Evolutionary conservation across 1,140 invertebrate species (phyloP).

Genomic region (Globodera rostochiensis): DNA sequence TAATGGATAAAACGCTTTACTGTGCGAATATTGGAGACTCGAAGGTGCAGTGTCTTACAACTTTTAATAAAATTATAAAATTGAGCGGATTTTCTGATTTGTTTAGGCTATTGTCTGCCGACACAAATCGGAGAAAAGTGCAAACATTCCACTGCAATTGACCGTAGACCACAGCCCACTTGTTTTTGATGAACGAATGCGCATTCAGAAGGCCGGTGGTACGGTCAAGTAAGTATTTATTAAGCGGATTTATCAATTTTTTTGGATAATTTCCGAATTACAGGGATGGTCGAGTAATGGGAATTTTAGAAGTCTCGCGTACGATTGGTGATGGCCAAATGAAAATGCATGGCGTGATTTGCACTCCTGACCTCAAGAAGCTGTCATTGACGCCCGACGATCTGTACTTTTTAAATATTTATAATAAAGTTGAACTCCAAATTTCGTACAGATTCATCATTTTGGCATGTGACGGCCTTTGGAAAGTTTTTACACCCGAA

Average conservation of each 20-base stretch:
- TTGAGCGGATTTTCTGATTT: slow-evolving; percentile 10
- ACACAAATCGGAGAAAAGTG: slow-evolving; percentile 62
- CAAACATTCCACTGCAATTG: slow-evolving; percentile 65
- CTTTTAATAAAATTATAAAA: slow-evolving; percentile 19
- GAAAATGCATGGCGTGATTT: slow-evolving; percentile 68
- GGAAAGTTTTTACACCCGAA: slow-evolving; percentile 68
- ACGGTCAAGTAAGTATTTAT: slow-evolving; percentile 66
- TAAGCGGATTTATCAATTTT: neutral
- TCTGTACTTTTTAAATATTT: slow-evolving; percentile 54
- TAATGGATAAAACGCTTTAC: slow-evolving; percentile 68
- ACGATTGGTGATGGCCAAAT: slow-evolving; percentile 70
- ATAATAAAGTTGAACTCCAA: neutral
- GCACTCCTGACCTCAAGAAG: slow-evolving; percentile 69
- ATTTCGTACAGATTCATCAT: slow-evolving; percentile 66
- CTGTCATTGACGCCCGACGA: slow-evolving; percentile 68
- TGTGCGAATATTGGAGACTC: slow-evolving; percentile 70
- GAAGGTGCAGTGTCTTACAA: slow-evolving; percentile 63
- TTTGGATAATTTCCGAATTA: slow-evolving; percentile 31
- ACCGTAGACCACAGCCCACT: slow-evolving; percentile 68
- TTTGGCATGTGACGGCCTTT: slow-evolving; percentile 70
- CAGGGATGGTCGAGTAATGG: slow-evolving; percentile 70
- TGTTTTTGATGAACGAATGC: slow-evolving; percentile 68
- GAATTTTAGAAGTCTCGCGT: slow-evolving; percentile 69
- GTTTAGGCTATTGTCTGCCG: slow-evolving; percentile 68
- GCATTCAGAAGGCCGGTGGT: slow-evolving; percentile 70